Base-by-base conservation (phyloP, 2,113 vertebrate species). In the Tachuris rubrigastra region DNA sequence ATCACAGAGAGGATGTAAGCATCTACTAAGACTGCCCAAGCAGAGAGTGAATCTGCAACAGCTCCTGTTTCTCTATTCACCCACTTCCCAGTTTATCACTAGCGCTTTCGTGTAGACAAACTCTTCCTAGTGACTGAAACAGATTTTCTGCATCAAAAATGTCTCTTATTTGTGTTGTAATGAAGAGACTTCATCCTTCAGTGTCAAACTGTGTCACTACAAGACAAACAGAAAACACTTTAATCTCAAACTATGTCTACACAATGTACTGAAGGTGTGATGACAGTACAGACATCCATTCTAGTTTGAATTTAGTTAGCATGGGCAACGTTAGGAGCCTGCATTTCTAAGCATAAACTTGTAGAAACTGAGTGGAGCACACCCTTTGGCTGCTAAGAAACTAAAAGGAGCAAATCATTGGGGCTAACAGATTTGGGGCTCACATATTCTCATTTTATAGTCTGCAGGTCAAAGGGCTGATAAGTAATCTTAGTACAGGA, bases 221-320 rank as follows among this genome's bases (percentile, higher is more conserved):
- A 68, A 76, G 84, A 95, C 77, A 92, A 96, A 92, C 41, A 79
- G 93, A 73, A 82, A 92, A 68, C 24, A 9, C 89, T 96, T 95
- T 94, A 88, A 96, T 96, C 89, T 94, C 73, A 14, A 21, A 68
- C 56, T 37, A 6, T 5, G 24, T 72, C 89, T 95, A 49, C 56
- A 65, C 56, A 56, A 33, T 0, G 0, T 10, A 24, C 68, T 35
- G 65, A 49, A 84, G 60, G 55, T 81, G 76, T 18, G 60, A 60
- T 90, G 80, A 50, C 55, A 89, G 73, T 27, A 50, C 47, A 92
- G 76, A 69, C 79, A 86, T 35, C 50, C 37, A 72, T 42, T 66
- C 60, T 20, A 71, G 50, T 67, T 24, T 47, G 76, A 89, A 55
- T 90, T 83, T 74, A 81, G 42, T n/a, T 69, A 22, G 59, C 23